phyloP scores from a whole-genome alignment of 2,113 vertebrate genomes.

The Okapia johnstoni region DNA sequence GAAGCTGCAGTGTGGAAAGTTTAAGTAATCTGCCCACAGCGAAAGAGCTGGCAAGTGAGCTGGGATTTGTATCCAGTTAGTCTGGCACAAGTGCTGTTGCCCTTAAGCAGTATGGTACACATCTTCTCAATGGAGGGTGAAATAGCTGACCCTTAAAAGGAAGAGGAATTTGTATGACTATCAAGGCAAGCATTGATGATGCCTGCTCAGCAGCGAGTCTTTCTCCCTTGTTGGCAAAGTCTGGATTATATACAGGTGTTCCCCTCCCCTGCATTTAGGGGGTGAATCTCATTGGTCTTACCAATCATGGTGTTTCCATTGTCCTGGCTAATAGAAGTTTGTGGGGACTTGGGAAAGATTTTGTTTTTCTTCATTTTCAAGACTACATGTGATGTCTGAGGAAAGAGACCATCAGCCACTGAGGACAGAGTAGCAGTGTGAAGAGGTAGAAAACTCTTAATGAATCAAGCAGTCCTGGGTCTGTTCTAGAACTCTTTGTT shows the following conservation, averaged over 20 bases:
- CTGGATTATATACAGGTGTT: background rate
- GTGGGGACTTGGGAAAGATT: background rate
- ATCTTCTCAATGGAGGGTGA: background rate
- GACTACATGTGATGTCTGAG: background rate
- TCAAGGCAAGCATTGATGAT: background rate
- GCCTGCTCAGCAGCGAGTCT: background rate
- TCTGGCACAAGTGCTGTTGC: background rate
- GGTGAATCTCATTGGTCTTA: background rate
- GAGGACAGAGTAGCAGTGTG: background rate
- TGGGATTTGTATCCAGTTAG: background rate
- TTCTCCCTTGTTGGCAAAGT: background rate
- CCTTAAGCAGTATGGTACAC: background rate
- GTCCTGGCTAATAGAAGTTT: background rate
- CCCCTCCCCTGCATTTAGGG: background rate
- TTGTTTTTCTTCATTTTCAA: background rate
- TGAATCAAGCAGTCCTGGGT: background rate
- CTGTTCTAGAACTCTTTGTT: background rate
- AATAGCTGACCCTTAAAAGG: background rate
- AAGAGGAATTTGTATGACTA: background rate
- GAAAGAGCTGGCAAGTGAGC: background rate
- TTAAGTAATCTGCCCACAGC: background rate
- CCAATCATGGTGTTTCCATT: background rate
- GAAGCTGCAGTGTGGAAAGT: background rate
- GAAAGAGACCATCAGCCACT: background rate
- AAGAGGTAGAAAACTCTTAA: background rate